phyloP scores from a whole-genome alignment of 2,113 vertebrate species.

The Perca schrenkii region DNA sequence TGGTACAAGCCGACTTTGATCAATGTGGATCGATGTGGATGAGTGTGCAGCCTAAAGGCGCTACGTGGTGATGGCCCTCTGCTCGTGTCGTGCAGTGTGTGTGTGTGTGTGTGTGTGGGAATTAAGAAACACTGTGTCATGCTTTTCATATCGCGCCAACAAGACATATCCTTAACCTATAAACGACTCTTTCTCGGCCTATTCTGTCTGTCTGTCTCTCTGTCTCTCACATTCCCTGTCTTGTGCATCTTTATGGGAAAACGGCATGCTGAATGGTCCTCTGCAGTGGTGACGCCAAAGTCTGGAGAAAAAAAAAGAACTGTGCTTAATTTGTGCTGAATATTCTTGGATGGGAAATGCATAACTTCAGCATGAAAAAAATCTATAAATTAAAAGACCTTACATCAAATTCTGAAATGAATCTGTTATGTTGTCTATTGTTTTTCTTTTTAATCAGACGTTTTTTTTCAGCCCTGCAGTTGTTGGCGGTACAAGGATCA shows the following conservation, averaged over 20 bases:
- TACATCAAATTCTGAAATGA: background rate
- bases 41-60: constrained; percentile 74
- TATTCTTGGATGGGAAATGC: background rate
- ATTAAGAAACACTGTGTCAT: constrained; percentile 64
- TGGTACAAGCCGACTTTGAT: constrained; percentile 77
- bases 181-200: constrained; percentile 34
- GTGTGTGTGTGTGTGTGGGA: constrained; percentile 34
- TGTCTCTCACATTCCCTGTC: constrained; percentile 10
- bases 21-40: constrained; percentile 78
- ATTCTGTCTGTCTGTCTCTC: constrained; percentile 12
- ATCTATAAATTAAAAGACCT: background rate
- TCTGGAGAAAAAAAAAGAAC: background rate
- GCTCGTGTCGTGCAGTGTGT: constrained; percentile 32
- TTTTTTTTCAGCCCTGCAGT: constrained; percentile 19
- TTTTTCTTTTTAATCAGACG: constrained; percentile 7
- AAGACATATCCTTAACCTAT: constrained; percentile 55
- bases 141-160: constrained; percentile 44
- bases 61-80: constrained; percentile 51
- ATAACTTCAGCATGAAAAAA: background rate
- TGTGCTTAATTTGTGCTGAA: background rate
- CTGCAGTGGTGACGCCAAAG: background rate
- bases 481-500: constrained; percentile 48
- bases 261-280: background rate
- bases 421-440: background rate
- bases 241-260: constrained; percentile 25